Percentiles rank a stretch among this genome's conserved stretches.
Evolutionary conservation across 2,888 invertebrate genomes (phyloP).

Genomic region (Rugalucina vietnamica): DNA sequence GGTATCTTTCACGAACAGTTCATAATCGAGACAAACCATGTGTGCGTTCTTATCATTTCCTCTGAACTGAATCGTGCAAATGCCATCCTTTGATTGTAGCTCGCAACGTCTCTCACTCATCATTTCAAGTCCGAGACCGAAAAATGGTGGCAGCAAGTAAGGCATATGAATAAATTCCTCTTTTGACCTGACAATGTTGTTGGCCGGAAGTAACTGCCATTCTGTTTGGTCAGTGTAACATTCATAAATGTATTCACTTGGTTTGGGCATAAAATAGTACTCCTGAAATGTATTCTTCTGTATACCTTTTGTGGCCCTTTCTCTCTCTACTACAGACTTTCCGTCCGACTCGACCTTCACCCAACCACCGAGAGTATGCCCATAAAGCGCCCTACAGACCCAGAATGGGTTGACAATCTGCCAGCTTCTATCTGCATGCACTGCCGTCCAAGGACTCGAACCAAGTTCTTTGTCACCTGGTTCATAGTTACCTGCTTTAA

Average conservation of each 20-base stretch:
- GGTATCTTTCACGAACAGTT: constrained; percentile 50
- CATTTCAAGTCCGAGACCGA: constrained; percentile 48
- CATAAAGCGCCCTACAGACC: constrained; percentile 58
- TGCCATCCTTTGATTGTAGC: constrained; percentile 32
- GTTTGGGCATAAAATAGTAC: constrained; percentile 62
- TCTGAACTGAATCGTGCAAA: constrained; percentile 48
- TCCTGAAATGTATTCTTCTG: constrained; percentile 59
- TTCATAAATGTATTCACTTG: constrained; percentile 54
- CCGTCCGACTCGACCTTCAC: constrained; percentile 59
- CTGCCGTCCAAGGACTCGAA: constrained; percentile 46
- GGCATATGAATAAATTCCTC: constrained; percentile 53
- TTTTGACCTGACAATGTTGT: constrained; percentile 10
- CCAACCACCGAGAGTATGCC: constrained; percentile 58
- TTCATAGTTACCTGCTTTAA: constrained; percentile 52
- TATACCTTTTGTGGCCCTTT: constrained; percentile 37
- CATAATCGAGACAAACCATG: constrained; percentile 52
- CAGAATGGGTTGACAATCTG: constrained; percentile 60
- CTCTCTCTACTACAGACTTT: constrained; percentile 15
- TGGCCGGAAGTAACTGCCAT: constrained; percentile 52
- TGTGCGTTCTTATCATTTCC: constrained; percentile 53
- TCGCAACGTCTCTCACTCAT: constrained; percentile 39
- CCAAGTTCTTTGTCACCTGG: constrained; percentile 49
- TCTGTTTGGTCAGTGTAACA: constrained; percentile 50
- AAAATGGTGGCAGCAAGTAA: constrained; percentile 59
- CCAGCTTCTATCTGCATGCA: constrained; percentile 53